These are phyloP conservation scores for Calameuta idolon DNA, from an alignment of 2,888 invertebrate species.

Conservation along the genomic window DNA sequence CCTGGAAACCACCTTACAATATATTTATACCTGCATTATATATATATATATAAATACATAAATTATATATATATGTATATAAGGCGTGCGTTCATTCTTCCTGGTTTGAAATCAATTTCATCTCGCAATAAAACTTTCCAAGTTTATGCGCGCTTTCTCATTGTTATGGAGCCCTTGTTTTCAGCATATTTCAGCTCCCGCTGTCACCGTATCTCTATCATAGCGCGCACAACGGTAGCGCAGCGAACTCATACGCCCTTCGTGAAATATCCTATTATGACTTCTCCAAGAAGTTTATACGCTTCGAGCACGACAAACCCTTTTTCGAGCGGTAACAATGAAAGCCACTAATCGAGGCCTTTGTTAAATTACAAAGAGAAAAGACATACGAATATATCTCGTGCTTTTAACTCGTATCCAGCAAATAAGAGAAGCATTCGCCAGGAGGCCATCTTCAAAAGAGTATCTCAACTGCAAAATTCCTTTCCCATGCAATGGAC, in stretches of 20 bases:
- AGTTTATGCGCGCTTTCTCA: conserved; percentile 1
- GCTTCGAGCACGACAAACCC: background rate
- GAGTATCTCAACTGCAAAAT: background rate
- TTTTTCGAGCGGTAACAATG: background rate
- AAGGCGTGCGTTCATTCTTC: background rate
- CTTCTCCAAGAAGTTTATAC: background rate
- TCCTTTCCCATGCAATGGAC: background rate
- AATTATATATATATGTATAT: background rate
- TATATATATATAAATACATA: too few species aligned
- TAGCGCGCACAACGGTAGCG: background rate
- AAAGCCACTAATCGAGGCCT: background rate
- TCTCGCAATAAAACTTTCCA: conserved; percentile 5
- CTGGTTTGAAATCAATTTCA: conserved; percentile 3
- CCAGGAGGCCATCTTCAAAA: background rate
- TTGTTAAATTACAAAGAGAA: background rate
- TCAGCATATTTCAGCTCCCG: conserved; percentile 1
- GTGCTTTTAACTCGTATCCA: background rate
- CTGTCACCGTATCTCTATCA: background rate
- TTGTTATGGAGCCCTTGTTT: conserved; percentile 7
- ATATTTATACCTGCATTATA: too few species aligned
- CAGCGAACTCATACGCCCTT: background rate
- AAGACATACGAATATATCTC: background rate
- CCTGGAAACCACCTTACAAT: too few species aligned
- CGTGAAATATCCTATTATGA: background rate
- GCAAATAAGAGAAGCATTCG: background rate